Evolutionary conservation across 2,113 vertebrate species (phyloP).

Genomic region (Rhodinocichla rosea): DNA sequence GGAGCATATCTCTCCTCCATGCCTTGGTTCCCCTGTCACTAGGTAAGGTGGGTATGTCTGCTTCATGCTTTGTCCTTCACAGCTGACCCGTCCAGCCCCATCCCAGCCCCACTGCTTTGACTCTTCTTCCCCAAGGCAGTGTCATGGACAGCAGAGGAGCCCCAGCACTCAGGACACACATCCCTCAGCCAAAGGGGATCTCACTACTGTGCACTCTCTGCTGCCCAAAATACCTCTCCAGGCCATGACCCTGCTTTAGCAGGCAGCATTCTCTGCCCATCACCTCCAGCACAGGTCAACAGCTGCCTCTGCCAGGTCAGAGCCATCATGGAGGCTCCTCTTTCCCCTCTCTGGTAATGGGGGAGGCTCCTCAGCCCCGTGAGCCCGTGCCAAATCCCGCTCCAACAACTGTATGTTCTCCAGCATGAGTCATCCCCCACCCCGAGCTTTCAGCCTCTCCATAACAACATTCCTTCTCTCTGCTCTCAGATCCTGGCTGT

Average conservation of each 20-base stretch:
- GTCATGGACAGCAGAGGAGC: background rate
- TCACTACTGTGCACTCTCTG: background rate
- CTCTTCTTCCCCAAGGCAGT: background rate
- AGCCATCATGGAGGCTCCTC: background rate
- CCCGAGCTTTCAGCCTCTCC: constrained; percentile 37
- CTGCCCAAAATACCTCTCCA: background rate
- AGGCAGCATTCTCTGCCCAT: background rate
- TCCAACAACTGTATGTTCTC: constrained; percentile 54
- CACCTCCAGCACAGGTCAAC: background rate
- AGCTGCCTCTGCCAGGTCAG: background rate
- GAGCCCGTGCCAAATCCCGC: background rate
- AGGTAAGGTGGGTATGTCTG: background rate
- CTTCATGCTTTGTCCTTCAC: rapidly evolving
- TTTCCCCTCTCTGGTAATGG: background rate
- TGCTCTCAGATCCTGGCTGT: constrained; percentile 60
- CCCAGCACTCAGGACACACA: background rate
- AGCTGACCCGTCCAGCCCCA: background rate
- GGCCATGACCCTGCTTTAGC: background rate
- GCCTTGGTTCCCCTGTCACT: background rate
- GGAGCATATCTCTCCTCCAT: rapidly evolving
- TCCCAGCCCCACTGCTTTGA: background rate
- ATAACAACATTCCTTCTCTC: constrained; percentile 64
- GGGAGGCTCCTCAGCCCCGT: background rate
- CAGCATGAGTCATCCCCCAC: constrained; percentile 42
- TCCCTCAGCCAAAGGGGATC: background rate